A percentile compares a stretch with the other conserved stretches of the same genome.
These are phyloP conservation scores for Orcinus orca DNA, from an alignment of 2,113 vertebrate genomes.

Conservation along the genomic window DNA sequence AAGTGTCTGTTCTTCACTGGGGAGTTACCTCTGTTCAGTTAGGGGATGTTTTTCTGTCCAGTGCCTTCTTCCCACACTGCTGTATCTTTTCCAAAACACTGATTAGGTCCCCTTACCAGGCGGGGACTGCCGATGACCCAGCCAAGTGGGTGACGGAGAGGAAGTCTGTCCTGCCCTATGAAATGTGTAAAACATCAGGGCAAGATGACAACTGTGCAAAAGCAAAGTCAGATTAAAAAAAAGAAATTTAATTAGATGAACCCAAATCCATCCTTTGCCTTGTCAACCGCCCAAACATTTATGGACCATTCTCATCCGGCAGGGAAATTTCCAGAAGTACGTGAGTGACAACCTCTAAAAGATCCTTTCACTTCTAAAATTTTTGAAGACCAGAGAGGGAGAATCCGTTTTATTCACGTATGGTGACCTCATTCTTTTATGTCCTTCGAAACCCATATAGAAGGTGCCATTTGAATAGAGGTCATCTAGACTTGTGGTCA, in stretches of 20 bases:
- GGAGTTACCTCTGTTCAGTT: background rate
- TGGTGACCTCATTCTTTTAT: background rate
- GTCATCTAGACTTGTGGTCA: fast-evolving
- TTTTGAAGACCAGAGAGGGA: background rate
- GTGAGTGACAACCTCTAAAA: background rate
- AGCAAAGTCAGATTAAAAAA: background rate
- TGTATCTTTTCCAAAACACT: background rate
- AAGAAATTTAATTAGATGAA: background rate
- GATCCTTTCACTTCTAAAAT: background rate
- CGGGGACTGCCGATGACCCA: background rate
- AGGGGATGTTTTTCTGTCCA: background rate
- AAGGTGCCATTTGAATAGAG: background rate
- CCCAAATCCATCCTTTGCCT: background rate
- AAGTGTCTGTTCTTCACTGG: background rate
- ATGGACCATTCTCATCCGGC: background rate
- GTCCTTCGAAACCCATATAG: background rate
- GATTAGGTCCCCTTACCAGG: background rate
- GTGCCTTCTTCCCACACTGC: too few species aligned
- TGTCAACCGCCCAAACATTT: background rate
- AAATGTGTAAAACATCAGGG: background rate
- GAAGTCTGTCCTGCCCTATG: background rate
- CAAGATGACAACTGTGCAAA: background rate
- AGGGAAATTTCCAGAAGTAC: background rate
- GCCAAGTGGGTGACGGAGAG: background rate
- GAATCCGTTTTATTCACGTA: background rate